phyloP scores from a whole-genome alignment of 2,888 invertebrate species.

The Acrobasis repandana region DNA sequence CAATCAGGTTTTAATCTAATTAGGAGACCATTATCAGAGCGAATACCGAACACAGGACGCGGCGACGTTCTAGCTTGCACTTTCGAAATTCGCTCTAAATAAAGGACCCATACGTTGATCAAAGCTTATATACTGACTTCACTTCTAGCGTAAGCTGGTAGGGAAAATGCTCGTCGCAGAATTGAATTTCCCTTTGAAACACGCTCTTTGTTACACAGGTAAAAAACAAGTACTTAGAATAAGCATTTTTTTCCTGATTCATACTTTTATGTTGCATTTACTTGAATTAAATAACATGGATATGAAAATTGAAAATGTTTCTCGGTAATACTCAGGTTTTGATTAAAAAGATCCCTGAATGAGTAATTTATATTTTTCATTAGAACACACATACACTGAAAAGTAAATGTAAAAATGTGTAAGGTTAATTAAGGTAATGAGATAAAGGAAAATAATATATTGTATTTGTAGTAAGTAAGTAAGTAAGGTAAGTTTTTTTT shows the following conservation, averaged over 20 bases:
- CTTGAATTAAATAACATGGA: background rate
- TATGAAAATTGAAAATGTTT: background rate
- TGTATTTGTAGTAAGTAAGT: no score
- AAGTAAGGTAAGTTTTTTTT: no score
- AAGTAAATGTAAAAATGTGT: no score
- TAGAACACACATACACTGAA: no score
- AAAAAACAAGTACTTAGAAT: constrained; percentile 49
- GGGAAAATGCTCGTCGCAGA: constrained; percentile 45
- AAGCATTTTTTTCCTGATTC: constrained; percentile 34
- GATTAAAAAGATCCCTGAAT: background rate
- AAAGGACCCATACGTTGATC: background rate
- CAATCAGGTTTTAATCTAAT: no score
- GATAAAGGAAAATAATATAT: no score
- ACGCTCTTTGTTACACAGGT: constrained; percentile 46
- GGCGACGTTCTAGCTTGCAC: no score
- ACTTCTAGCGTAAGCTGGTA: constrained; percentile 28
- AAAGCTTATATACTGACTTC: background rate
- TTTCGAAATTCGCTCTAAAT: no score
- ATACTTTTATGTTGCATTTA: background rate
- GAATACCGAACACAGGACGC: no score
- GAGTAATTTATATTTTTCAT: background rate
- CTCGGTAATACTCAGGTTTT: background rate
- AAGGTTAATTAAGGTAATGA: no score
- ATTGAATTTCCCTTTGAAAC: constrained; percentile 54
- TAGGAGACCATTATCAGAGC: no score